Conservation (phyloP, 2,113 vertebrate species). For the Crypturellus undulatus region DNA sequence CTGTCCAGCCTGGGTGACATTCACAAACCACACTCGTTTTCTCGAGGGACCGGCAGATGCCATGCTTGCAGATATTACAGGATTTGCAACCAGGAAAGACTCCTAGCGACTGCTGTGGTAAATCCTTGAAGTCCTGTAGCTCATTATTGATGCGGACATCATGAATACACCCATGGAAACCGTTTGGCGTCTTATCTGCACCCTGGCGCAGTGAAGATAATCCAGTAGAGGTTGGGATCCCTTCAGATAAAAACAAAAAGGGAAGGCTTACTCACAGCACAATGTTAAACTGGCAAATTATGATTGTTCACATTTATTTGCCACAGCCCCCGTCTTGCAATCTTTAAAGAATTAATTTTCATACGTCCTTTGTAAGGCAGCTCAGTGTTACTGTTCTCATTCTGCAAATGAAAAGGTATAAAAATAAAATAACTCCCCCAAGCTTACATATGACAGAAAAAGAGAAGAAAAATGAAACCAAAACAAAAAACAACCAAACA, state of each 20-base stretch:
- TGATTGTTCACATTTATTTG: neutral
- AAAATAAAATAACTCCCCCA: neutral
- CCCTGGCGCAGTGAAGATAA: slow-evolving; percentile 87
- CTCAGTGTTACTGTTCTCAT: neutral
- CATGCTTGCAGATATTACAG: slow-evolving; percentile 92
- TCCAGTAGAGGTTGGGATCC: slow-evolving; percentile 87
- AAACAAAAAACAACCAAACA: neutral
- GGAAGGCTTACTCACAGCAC: neutral
- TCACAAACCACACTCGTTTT: slow-evolving; percentile 91
- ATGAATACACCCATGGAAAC: slow-evolving; percentile 94
- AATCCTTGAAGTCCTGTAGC: slow-evolving; percentile 89
- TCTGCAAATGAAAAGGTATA: neutral
- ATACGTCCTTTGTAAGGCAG: neutral
- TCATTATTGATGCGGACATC: slow-evolving; percentile 94
- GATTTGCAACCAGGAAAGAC: slow-evolving; percentile 93
- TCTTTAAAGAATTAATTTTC: neutral
- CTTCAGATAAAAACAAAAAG: slow-evolving; percentile 71
- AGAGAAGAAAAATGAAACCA: neutral
- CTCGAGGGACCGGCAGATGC: slow-evolving; percentile 88
- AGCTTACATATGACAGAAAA: neutral
- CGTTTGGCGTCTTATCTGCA: slow-evolving; percentile 85
- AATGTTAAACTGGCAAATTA: neutral
- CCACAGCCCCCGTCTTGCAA: neutral
- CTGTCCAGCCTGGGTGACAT: slow-evolving; percentile 88
- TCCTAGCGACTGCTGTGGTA: slow-evolving; percentile 81